Percentiles rank a stretch among this genome's conserved stretches.
These are phyloP conservation scores for Zygaena filipendulae DNA, from an alignment of 2,888 invertebrate genomes.

Conservation along the genomic window DNA sequence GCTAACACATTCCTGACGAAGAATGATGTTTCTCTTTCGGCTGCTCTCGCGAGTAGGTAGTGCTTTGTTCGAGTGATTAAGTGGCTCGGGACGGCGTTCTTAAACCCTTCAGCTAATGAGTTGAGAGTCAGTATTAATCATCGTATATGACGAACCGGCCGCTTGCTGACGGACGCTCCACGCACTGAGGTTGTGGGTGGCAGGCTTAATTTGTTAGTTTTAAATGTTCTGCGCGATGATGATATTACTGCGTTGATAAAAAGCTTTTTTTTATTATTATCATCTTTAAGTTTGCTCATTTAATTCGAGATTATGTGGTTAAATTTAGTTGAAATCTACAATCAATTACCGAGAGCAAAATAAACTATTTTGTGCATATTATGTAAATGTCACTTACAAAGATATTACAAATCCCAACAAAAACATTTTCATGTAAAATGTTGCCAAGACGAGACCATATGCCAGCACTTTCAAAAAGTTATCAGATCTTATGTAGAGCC, in stretches of 20 bases:
- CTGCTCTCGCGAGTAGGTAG: constrained; percentile 61
- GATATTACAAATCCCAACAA: too few relatives aligned
- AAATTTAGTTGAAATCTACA: too few relatives aligned
- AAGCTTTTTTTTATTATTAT: constrained; percentile 7
- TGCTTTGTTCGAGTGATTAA: constrained; percentile 68
- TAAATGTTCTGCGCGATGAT: constrained; percentile 24
- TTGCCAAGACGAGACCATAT: too few relatives aligned
- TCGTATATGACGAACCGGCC: constrained; percentile 54
- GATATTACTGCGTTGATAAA: constrained; percentile 11
- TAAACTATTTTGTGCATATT: too few relatives aligned
- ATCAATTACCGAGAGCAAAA: too few relatives aligned
- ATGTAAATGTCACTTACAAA: too few relatives aligned
- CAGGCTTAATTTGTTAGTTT: constrained; percentile 22
- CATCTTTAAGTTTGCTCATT: too few relatives aligned
- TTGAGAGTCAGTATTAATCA: constrained; percentile 64
- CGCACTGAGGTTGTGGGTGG: constrained; percentile 61
- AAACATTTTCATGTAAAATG: too few relatives aligned
- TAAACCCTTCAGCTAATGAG: constrained; percentile 69
- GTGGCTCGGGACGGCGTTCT: constrained; percentile 51
- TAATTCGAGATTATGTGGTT: too few relatives aligned
- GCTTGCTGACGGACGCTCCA: constrained; percentile 29
- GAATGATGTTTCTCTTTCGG: constrained; percentile 68
- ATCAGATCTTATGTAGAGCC: too few relatives aligned
- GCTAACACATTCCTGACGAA: constrained; percentile 60
- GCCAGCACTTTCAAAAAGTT: too few relatives aligned